A percentile compares a stretch with the other conserved stretches of the same genome.
These are phyloP conservation scores for Tolmerus cingulatus DNA, from an alignment of 2,888 invertebrate species.

Conservation along the genomic window DNA sequence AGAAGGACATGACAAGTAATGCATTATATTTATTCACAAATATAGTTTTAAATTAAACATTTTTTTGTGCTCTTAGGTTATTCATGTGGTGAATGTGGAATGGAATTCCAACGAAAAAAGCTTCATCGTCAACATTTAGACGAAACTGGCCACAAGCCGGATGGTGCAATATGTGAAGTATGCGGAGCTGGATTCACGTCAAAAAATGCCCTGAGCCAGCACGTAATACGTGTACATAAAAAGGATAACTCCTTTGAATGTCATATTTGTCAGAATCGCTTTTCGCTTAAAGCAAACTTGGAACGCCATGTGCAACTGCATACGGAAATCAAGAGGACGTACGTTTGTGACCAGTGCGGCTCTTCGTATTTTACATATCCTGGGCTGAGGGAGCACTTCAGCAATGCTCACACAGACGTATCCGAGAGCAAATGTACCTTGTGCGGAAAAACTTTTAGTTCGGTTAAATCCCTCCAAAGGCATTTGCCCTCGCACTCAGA, in stretches of 20 bases:
- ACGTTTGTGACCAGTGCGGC: slow-evolving; percentile 62
- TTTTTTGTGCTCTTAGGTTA: slow-evolving; percentile 53
- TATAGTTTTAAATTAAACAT: neutral
- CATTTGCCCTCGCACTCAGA: slow-evolving; percentile 63
- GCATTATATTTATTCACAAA: neutral
- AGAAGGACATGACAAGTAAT: slow-evolving; percentile 63
- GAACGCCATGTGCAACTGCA: slow-evolving; percentile 63
- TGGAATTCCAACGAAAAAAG: slow-evolving; percentile 60
- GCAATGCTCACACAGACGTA: slow-evolving; percentile 61
- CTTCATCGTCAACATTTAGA: slow-evolving; percentile 61
- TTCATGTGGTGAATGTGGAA: slow-evolving; percentile 61
- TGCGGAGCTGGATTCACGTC: slow-evolving; percentile 62
- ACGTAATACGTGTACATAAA: slow-evolving; percentile 61
- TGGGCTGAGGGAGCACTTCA: slow-evolving; percentile 62
- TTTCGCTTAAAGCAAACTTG: slow-evolving; percentile 61
- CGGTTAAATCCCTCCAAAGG: slow-evolving; percentile 60
- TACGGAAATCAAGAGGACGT: slow-evolving; percentile 62
- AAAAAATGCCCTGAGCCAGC: slow-evolving; percentile 62
- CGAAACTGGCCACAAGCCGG: slow-evolving; percentile 61
- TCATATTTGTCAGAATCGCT: slow-evolving; percentile 63
- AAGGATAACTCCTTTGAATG: slow-evolving; percentile 63
- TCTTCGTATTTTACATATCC: slow-evolving; percentile 63
- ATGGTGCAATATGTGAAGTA: slow-evolving; percentile 63
- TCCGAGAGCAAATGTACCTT: slow-evolving; percentile 62
- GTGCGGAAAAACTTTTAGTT: slow-evolving; percentile 61